Percentiles rank a stretch among this genome's conserved stretches.
Conservation (phyloP, 2,113 vertebrate genomes). For the Sebastes fasciatus region DNA sequence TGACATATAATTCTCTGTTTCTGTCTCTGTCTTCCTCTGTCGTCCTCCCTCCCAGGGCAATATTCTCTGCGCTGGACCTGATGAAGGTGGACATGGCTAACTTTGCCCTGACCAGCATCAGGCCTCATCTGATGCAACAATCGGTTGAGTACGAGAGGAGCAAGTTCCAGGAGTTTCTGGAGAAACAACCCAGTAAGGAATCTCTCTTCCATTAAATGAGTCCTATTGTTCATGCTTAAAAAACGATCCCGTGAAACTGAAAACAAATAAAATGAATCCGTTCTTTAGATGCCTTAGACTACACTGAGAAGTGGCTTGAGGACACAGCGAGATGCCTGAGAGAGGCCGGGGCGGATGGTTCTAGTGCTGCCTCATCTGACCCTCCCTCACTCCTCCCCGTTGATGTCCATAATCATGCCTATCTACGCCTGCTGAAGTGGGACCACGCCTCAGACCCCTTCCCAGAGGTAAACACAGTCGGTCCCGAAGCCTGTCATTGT, state of each 20-base stretch:
- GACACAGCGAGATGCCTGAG: constrained; percentile 86
- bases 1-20: background rate
- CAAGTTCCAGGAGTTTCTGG: constrained; percentile 95
- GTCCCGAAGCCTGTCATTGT: background rate
- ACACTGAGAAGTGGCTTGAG: constrained; percentile 92
- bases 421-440: constrained; percentile 93
- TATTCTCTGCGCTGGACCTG: constrained; percentile 93
- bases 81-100: constrained; percentile 99
- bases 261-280: background rate
- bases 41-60: constrained; percentile 81
- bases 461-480: constrained; percentile 88
- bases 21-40: constrained; percentile 38
- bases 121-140: constrained; percentile 96
- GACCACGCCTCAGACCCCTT: constrained; percentile 89
- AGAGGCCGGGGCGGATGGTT: constrained; percentile 47
- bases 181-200: constrained; percentile 94
- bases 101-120: constrained; percentile 93
- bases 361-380: constrained; percentile 59
- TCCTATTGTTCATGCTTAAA: background rate
- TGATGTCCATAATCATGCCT: constrained; percentile 91
- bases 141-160: constrained; percentile 97
- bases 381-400: constrained; percentile 54
- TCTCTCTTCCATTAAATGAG: background rate
- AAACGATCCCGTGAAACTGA: background rate
- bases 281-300: constrained; percentile 91